These are phyloP conservation scores for Apantesis nais DNA, from an alignment of 2,888 invertebrate species.

Conservation along the genomic window DNA sequence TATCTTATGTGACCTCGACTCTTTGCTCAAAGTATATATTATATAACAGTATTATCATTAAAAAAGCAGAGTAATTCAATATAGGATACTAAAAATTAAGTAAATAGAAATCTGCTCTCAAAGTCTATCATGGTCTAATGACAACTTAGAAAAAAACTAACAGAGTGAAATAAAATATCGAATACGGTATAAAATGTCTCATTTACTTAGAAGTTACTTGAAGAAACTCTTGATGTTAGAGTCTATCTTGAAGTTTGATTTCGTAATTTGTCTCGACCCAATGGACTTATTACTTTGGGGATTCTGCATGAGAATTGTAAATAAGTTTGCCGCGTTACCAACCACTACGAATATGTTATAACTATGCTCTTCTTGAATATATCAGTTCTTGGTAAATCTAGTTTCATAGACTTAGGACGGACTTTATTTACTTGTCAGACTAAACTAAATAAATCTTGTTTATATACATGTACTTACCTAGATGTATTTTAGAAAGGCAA, in stretches of 20 bases:
- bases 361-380: neutral
- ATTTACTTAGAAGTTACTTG: slow-evolving; percentile 55
- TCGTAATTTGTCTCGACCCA: slow-evolving; percentile 50
- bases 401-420: neutral
- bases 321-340: slow-evolving; percentile 31
- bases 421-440: neutral
- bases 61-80: too few species aligned
- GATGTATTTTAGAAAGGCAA: too few species aligned
- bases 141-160: slow-evolving; percentile 34
- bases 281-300: slow-evolving; percentile 52
- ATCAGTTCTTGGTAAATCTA: neutral
- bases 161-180: slow-evolving; percentile 53
- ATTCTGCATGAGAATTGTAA: slow-evolving; percentile 39
- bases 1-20: too few species aligned
- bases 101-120: neutral
- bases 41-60: too few species aligned
- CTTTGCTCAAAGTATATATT: too few species aligned
- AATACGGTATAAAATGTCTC: slow-evolving; percentile 55
- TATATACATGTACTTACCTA: too few species aligned
- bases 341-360: slow-evolving; percentile 23
- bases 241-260: slow-evolving; percentile 46
- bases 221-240: slow-evolving; percentile 53
- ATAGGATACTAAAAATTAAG: too few species aligned
- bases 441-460: neutral
- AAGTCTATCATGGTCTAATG: slow-evolving; percentile 28